Evolutionary conservation across 2,113 vertebrate genomes (phyloP).

Genomic region (Dissostichus mawsoni): DNA sequence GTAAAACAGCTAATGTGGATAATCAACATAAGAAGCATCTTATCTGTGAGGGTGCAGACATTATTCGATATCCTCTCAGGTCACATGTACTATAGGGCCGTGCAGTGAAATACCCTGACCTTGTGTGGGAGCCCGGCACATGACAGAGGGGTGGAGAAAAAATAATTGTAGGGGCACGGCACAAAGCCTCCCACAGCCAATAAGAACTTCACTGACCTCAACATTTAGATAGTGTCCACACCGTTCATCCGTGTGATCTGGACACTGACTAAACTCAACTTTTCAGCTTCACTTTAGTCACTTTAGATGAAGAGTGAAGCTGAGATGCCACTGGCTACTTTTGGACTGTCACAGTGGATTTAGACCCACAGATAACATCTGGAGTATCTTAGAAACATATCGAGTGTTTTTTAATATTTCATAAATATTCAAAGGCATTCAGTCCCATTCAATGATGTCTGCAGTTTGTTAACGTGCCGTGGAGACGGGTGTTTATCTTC

Average conservation of each 20-base stretch:
- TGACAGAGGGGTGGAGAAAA: conserved; percentile 75
- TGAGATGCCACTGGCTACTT: conserved; percentile 35
- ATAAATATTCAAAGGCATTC: conserved; percentile 41
- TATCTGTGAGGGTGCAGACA: conserved; percentile 71
- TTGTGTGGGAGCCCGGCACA: conserved; percentile 59
- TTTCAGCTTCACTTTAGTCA: conserved; percentile 37
- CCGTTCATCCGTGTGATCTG: conserved; percentile 59
- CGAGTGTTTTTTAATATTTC: conserved; percentile 17
- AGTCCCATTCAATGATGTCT: conserved; percentile 50
- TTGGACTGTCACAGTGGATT: conserved; percentile 52
- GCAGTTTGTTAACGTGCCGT: conserved; percentile 54
- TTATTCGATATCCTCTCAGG: conserved; percentile 63
- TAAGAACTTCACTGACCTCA: conserved; percentile 71
- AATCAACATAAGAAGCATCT: conserved; percentile 49
- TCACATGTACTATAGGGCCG: conserved; percentile 14
- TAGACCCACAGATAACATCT: conserved; percentile 37
- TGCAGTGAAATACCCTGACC: conserved; percentile 38
- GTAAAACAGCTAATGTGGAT: conserved; percentile 58
- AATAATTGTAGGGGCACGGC: conserved; percentile 64
- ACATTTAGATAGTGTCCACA: conserved; percentile 42
- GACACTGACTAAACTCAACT: conserved; percentile 52
- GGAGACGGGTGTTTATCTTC: conserved; percentile 40
- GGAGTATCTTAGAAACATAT: conserved; percentile 55
- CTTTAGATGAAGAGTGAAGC: conserved; percentile 31
- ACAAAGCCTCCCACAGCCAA: conserved; percentile 63